Percentiles rank a stretch among this genome's conserved stretches.
These are phyloP conservation scores for Drosophila obscura DNA, from an alignment of 1,140 invertebrate genomes.

Conservation along the genomic window DNA sequence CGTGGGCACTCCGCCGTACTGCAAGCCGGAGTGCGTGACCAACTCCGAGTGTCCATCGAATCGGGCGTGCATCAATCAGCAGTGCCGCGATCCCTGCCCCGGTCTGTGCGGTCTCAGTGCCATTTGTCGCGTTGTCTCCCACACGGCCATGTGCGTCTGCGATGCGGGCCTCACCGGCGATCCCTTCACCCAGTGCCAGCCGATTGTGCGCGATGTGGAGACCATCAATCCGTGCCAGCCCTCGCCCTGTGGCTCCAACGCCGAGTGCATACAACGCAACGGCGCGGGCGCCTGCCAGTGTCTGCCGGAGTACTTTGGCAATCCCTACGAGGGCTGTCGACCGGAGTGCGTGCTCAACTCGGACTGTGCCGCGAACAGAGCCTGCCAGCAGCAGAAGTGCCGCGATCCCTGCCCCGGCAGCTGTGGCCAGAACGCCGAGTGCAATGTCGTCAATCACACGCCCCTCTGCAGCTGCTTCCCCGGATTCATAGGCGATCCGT, in stretches of 20 bases:
- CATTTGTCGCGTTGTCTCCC: conserved; percentile 89
- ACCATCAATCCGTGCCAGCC: conserved; percentile 88
- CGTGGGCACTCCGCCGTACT: conserved; percentile 89
- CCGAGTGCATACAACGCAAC: conserved; percentile 87
- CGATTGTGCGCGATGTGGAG: conserved; percentile 82
- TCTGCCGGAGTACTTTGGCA: conserved; percentile 87
- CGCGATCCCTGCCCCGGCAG: conserved; percentile 90
- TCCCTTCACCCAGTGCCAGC: conserved; percentile 88
- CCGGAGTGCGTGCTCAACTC: conserved; percentile 90
- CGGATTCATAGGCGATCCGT: conserved; percentile 89
- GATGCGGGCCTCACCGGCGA: conserved; percentile 88
- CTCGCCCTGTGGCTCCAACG: conserved; percentile 91
- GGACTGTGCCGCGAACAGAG: conserved; percentile 88
- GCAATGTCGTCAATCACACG: conserved; percentile 89
- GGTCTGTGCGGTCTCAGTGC: conserved; percentile 89
- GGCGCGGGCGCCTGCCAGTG: conserved; percentile 90
- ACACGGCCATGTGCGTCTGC: conserved; percentile 89
- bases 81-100: conserved; percentile 89
- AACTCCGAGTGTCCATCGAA: conserved; percentile 89
- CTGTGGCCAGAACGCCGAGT: conserved; percentile 90
- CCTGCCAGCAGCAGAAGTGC: conserved; percentile 90
- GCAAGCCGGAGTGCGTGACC: conserved; percentile 89
- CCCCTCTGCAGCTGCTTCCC: conserved; percentile 89
- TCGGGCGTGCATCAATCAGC: conserved; percentile 89
- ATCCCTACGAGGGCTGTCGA: conserved; percentile 90